Base-by-base conservation (phyloP, 2,888 invertebrate genomes). In the Lasioglossum lativentre region DNA sequence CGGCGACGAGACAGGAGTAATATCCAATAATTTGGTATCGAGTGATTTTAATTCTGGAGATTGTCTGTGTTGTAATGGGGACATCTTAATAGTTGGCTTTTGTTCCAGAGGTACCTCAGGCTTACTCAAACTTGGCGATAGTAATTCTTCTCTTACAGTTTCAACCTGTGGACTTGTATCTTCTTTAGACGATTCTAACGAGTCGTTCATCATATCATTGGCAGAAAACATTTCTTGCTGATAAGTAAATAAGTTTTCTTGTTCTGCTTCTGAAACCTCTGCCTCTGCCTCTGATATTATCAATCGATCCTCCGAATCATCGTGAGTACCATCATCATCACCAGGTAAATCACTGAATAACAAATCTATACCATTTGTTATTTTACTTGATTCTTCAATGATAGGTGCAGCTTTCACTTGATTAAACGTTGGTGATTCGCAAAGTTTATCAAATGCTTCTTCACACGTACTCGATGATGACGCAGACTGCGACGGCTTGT, bases 241-340 rank as follows among this genome's bases (percentile, higher is more conserved):
- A 82, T 96, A 95, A 2, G 96, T 96, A 92, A 97, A 97, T 0
- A 96, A 92, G 40, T 92, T 93, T 5, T 94, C 94, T 45, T 96
- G 96, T 88, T 96, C 96, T 3, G 93, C 92, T 91, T 96, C 96
- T 2, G 96, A 96, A 87, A 97, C 96, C 59, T 96, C 97, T 68
- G 96, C 96, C 59, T 96, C 97, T 68, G 96, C 96, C 75, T 97
- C 97, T 16, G 96, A 97, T 83, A 96, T 95, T 82, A 96, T 95
- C 86, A 97, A 96, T 77, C 96, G 95, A 86, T 96, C 97, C 23
- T 96, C 95, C n/a, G 95, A 95, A 82, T 96, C 97, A 52, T 97
- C 96, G 2, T 85, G 86, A 16, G 89, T 90, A 75, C 89, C 91
- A 66, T 94, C 93, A 56, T 94, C 94, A 47, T 95, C 94, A 16